Percentiles rank a stretch among this genome's conserved stretches.
Evolutionary conservation across 2,888 invertebrate species (phyloP).

Genomic region (Diadegma fenestrale): DNA sequence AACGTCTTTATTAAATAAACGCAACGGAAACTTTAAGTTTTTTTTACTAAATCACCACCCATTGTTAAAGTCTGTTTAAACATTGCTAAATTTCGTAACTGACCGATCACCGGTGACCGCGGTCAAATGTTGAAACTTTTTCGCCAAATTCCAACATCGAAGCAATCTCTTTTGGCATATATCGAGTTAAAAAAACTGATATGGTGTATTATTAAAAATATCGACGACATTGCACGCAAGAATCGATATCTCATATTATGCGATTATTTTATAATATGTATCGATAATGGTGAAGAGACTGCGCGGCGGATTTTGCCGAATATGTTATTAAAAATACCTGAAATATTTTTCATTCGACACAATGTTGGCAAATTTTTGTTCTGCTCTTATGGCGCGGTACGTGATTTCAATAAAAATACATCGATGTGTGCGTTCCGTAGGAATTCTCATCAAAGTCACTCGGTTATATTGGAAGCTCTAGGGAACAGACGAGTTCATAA

Average conservation of each 20-base stretch:
- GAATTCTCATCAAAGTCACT: conserved; percentile 38
- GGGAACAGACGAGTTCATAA: conserved; percentile 63
- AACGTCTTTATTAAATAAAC: conserved; percentile 4
- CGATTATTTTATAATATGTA: not conserved
- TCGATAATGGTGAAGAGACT: not conserved
- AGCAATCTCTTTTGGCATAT: not conserved
- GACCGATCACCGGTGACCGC: conserved; percentile 33
- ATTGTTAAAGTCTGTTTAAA: conserved; percentile 48
- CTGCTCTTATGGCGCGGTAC: not conserved
- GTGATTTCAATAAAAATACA: not conserved
- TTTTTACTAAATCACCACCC: conserved; percentile 30
- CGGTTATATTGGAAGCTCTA: conserved; percentile 46
- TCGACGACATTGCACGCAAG: not conserved
- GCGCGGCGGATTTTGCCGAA: not conserved
- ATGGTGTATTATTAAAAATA: not conserved
- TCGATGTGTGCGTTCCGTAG: conserved; percentile 22
- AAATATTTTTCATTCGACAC: not conserved
- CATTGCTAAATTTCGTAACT: conserved; percentile 39
- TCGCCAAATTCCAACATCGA: not conserved
- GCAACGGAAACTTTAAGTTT: not conserved
- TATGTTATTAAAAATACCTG: not conserved
- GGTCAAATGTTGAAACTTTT: conserved; percentile 44
- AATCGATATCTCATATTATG: not conserved
- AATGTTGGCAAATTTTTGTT: not conserved
- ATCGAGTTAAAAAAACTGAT: not conserved